Evolutionary conservation across 2,888 invertebrate genomes (phyloP), one percentile per base, ranked within the genome.

Genomic region (Perdita meconis): DNA sequence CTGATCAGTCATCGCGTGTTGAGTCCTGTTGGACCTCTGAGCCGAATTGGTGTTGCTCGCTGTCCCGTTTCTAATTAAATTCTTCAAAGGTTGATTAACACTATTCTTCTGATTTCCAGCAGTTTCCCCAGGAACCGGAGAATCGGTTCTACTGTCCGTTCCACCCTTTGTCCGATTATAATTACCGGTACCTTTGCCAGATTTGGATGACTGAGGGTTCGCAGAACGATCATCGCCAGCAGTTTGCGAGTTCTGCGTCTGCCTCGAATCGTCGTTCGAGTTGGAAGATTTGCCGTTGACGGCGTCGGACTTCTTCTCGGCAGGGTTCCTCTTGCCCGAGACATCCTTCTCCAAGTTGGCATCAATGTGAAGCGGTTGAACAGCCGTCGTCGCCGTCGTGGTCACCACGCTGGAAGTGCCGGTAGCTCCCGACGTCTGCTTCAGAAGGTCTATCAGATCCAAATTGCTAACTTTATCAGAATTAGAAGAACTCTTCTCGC

Each of bases 361-460:
- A 61, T 92, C 91, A 51, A 92, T 90, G 55, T 90, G 86, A 3
- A 92, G 78, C 0, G 92, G 92, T 30, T 92, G 89, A 0, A 90
- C 91, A 0, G 92, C 92, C 0, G 92, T 92, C 3, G 90, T 88
- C 0, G 92, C 88, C 10, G 92, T 91, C 2, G 91, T 90, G 56
- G 88, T 92, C 8, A 92, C 92, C 10, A 92, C 89, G 66, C 90
- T 92, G 3, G 90, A 90, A 0, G 89, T 89, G 1, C 82, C 84
- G 0, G 84, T 88, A 2, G 90, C 90, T 0, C 84, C 84, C 0
- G 90, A 88, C 0, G 90, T 81, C 51, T 90, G 88, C 50, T 90
- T 91, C 65, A 92, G 57, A 1, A 92, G 82, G 34, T 90, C 89
- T 8, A 86, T 78, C 2, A 91, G 78, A 16, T 86, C 88, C 44